A percentile compares a stretch with the other conserved stretches of the same genome.
Evolutionary conservation across 1,140 invertebrate species (phyloP).

Genomic region (Tetramorium parvispinum): DNA sequence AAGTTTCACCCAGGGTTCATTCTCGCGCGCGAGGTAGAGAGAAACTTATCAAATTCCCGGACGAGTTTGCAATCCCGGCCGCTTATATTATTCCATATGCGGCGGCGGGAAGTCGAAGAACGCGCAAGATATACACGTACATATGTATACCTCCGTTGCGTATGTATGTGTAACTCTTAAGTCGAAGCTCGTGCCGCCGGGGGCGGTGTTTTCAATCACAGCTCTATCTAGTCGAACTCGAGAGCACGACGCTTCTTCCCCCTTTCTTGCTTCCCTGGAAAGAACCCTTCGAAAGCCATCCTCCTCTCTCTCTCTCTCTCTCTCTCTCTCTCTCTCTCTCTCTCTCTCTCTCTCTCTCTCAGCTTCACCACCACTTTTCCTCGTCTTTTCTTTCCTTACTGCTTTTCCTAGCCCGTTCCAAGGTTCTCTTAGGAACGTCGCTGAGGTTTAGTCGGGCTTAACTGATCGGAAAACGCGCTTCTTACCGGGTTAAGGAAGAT

Average conservation of each 20-base stretch:
- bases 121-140: background rate
- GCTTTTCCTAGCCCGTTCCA: constrained; percentile 1
- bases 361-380: constrained; percentile 29
- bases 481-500: constrained; percentile 78
- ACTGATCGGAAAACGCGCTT: constrained; percentile 83
- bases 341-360: background rate
- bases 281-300: constrained; percentile 20
- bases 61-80: background rate
- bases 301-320: constrained; percentile 16
- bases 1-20: background rate
- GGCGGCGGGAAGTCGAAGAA: constrained; percentile 14
- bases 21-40: background rate
- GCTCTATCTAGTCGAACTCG: constrained; percentile 81
- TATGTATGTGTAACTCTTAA: constrained; percentile 75
- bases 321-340: background rate
- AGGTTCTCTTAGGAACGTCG: constrained; percentile 68
- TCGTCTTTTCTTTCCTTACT: constrained; percentile 28
- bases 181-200: constrained; percentile 77
- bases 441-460: constrained; percentile 79
- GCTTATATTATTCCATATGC: constrained; percentile 46
- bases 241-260: constrained; percentile 53
- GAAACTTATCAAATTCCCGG: constrained; percentile 23
- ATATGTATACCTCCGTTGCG: background rate
- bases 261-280: constrained; percentile 44
- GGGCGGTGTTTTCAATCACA: constrained; percentile 84